These are phyloP conservation scores for Kryptolebias marmoratus DNA, from an alignment of 2,113 vertebrate species.

Conservation along the genomic window DNA sequence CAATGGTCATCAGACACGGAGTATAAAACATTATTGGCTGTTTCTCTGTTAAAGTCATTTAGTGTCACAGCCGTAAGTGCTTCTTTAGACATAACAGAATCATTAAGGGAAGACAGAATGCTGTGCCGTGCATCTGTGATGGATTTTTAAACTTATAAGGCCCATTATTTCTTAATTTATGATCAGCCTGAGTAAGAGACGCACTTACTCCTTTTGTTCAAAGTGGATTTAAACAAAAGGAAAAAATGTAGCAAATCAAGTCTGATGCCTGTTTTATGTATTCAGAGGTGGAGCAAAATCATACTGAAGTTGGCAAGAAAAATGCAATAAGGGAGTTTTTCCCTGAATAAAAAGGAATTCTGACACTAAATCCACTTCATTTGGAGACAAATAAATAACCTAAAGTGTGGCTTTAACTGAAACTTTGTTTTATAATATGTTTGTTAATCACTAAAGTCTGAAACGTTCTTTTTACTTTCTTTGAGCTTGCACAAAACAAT, in stretches of 20 bases:
- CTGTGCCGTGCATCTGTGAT: neutral
- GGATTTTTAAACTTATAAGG: neutral
- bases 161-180: neutral
- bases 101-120: neutral
- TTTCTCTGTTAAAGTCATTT: neutral
- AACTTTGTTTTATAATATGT: too few species aligned
- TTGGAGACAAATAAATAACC: too few species aligned
- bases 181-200: neutral
- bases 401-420: too few species aligned
- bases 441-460: too few species aligned
- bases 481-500: too few species aligned
- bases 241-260: neutral
- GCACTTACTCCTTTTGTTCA: neutral
- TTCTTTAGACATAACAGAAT: neutral
- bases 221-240: neutral
- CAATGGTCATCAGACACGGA: neutral
- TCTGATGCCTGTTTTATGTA: neutral
- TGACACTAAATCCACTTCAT: too few species aligned
- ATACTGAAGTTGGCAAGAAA: neutral
- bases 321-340: neutral
- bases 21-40: neutral
- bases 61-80: neutral
- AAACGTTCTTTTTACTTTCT: too few species aligned
- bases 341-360: neutral
- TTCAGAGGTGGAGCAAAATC: neutral